Percentiles rank a stretch among this genome's conserved stretches.
Evolutionary conservation across 92 coral and sea anemone species (phyloP).

Genomic region (Epizoanthus illoricatus): DNA sequence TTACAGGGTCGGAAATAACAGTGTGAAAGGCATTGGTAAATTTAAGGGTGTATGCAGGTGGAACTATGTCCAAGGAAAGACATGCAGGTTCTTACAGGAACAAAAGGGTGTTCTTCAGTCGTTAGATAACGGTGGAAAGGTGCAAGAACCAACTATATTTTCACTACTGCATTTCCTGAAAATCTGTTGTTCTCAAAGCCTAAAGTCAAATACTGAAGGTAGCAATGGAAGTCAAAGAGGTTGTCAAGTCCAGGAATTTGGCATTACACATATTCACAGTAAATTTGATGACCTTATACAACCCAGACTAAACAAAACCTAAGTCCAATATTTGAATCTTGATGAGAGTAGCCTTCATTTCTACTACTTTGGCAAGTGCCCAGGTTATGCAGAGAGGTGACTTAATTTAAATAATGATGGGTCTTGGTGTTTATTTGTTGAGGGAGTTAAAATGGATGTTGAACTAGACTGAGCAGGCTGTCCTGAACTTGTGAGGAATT

Average conservation of each 20-base stretch:
- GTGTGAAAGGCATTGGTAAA: conserved; percentile 22
- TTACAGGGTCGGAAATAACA: conserved; percentile 16
- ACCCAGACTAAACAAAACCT: neutral
- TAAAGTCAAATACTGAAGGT: neutral
- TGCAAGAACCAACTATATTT: neutral
- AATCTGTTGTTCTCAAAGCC: neutral
- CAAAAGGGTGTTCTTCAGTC: neutral
- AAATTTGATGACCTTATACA: neutral
- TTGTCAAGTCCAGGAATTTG: neutral
- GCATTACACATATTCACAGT: neutral
- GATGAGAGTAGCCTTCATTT: conserved; percentile 35
- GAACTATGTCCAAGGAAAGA: conserved; percentile 1
- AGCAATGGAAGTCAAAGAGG: neutral
- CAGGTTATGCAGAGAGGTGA: conserved; percentile 53
- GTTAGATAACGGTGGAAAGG: neutral
- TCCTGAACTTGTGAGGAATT: conserved; percentile 28
- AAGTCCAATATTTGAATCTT: conserved; percentile 17
- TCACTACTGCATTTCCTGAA: neutral
- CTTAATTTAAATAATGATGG: conserved; percentile 33
- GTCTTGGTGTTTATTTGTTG: conserved; percentile 41
- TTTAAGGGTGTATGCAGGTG: conserved; percentile 32
- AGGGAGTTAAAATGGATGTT: conserved; percentile 23
- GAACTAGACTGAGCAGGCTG: conserved; percentile 36
- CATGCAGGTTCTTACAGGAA: conserved; percentile 1
- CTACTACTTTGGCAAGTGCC: conserved; percentile 36